A percentile compares a stretch with the other conserved stretches of the same genome.
Conservation (phyloP, 2,797 vertebrate species). For the Hemibagrus guttatus region DNA sequence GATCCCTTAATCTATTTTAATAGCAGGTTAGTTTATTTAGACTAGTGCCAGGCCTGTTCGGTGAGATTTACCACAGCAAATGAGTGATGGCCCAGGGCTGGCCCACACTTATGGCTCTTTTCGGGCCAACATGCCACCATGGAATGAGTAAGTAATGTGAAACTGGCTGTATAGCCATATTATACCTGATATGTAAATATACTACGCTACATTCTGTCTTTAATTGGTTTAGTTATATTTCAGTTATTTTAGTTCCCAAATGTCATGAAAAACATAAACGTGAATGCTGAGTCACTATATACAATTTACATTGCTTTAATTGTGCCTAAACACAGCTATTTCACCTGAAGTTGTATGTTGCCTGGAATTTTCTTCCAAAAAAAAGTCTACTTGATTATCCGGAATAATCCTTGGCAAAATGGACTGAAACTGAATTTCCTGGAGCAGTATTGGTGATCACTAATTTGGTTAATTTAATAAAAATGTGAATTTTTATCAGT, state of each 20-base stretch:
- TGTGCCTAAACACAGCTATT: neutral
- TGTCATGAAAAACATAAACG: neutral
- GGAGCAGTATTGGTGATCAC: neutral
- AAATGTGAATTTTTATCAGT: no score
- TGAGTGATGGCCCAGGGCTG: neutral
- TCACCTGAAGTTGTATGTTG: neutral
- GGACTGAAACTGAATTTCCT: neutral
- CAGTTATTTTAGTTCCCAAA: neutral
- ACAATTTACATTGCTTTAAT: neutral
- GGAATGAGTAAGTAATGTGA: neutral
- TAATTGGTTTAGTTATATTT: neutral
- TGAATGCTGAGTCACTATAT: neutral
- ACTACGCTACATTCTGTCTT: neutral
- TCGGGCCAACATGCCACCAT: neutral
- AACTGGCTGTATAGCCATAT: neutral
- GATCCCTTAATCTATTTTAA: constrained; percentile 4
- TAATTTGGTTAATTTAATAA: neutral
- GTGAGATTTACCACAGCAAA: constrained; percentile 12
- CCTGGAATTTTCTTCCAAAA: neutral
- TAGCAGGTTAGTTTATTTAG: neutral
- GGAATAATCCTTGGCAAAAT: neutral
- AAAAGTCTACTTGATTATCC: neutral
- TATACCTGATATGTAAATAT: no score
- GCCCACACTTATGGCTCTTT: neutral
- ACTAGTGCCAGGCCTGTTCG: neutral